Evolutionary conservation across 2,113 vertebrate genomes (phyloP).

Genomic region (Hyla sarda): DNA sequence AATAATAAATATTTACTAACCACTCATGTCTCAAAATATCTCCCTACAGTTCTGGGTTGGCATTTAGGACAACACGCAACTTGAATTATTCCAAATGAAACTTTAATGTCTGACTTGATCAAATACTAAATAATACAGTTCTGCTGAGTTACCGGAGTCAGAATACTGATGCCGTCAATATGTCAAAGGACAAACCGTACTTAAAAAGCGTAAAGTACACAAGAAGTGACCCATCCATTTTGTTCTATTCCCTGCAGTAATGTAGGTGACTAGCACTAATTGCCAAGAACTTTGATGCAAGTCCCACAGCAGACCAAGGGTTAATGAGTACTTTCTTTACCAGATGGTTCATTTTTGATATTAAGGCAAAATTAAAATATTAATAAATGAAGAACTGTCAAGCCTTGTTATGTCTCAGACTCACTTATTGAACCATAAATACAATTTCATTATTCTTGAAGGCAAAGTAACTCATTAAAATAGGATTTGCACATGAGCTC

Average conservation of each 20-base stretch:
- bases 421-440: constrained; percentile 61
- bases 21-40: not conserved
- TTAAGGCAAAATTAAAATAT: constrained; percentile 58
- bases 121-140: not conserved
- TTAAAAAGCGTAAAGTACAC: not conserved
- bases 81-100: not conserved
- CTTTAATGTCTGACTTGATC: not conserved
- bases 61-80: not conserved
- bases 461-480: constrained; percentile 60
- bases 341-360: constrained; percentile 43
- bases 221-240: not conserved
- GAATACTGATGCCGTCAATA: not conserved
- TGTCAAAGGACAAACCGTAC: not conserved
- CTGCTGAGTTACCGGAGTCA: not conserved
- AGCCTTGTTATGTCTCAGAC: constrained; percentile 56
- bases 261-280: not conserved
- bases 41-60: not conserved
- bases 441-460: constrained; percentile 58
- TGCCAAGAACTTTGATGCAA: constrained; percentile 26
- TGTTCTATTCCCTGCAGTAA: not conserved
- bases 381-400: constrained; percentile 57
- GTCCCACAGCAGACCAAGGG: constrained; percentile 40
- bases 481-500: constrained; percentile 52
- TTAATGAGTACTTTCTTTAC: constrained; percentile 47
- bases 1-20: not conserved